Evolutionary conservation across 1,140 invertebrate genomes (phyloP).

Genomic region (Caenorhabditis remanei): DNA sequence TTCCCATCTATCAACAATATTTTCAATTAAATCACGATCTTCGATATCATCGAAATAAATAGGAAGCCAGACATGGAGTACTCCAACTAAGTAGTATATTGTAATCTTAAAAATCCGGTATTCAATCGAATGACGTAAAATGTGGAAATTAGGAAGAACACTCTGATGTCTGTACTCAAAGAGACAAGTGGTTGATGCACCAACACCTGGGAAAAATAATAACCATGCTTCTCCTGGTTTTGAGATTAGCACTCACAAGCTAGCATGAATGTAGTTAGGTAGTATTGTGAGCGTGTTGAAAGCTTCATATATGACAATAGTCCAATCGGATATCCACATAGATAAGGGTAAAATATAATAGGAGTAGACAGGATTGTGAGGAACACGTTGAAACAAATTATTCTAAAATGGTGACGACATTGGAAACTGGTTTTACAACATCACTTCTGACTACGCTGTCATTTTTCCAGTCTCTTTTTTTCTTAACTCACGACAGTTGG

Average conservation of each 20-base stretch:
- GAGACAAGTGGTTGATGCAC: background rate
- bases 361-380: constrained; percentile 3
- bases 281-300: constrained; percentile 16
- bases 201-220: background rate
- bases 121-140: constrained; percentile 13
- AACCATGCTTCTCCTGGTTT: background rate
- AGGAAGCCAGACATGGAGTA: background rate
- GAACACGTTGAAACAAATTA: background rate
- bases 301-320: background rate
- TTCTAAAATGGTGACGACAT: background rate
- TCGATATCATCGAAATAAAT: constrained; percentile 5
- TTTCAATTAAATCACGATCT: constrained; percentile 8
- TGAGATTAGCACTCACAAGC: background rate
- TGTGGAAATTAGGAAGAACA: constrained; percentile 10
- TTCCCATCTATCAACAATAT: background rate
- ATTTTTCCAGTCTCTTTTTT: background rate
- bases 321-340: constrained; percentile 15
- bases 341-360: constrained; percentile 12
- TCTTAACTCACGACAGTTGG: background rate
- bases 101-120: constrained; percentile 6
- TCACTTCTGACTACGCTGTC: too few species aligned
- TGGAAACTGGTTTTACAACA: too few species aligned
- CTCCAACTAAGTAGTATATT: background rate
- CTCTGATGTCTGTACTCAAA: constrained; percentile 25
- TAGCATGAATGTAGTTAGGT: background rate